Evolutionary conservation across 2,797 vertebrate genomes (phyloP), one percentile per base, ranked within the genome.

Genomic region (Malacoctenus gilli): DNA sequence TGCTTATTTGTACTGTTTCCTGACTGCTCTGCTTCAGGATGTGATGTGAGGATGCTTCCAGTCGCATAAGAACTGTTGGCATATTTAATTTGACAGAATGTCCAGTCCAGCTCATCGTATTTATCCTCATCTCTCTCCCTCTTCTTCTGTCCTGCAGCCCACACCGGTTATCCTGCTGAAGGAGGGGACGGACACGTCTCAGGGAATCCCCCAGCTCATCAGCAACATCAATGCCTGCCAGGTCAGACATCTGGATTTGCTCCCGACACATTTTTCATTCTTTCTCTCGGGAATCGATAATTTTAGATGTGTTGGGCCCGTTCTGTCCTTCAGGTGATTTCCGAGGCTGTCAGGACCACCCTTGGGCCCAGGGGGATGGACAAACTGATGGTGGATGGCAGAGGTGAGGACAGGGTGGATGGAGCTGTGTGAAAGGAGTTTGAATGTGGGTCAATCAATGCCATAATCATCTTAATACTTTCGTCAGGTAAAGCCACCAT

Each of bases 221-320:
- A 99, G 96, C 70, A 99, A 99, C 90, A 99, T 99, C 89, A 98
- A 92, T 79, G 97, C 97, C 69, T 99, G 97, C 85, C 97, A 98
- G 89, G 89, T 89, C 12, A 58, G 72, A 16, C n/a, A n/a, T 53
- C 6, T 0, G 3, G 0, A 10, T 9, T 6, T 5, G 14, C 2
- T 63, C 8, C 38, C 4, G 3, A 2, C 8, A 4, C 2, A 1
- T 52, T 0, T 8, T 5, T 43, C 3, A 15, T 1, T 4, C 15
- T 0, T n/a, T 2, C 1, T 20, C 3, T 10, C 2, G 18, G 2
- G 14, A 6, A 8, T 13, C 1, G 12, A 3, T 5, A 2, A 19
- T 1, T 52, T 6, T 50, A 22, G 47, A 37, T 47, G 5, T 42
- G 7, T 12, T 6, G 18, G 2, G 40, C 4, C 2, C 30, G 0